These are phyloP conservation scores for Hippocampus zosterae DNA, from an alignment of 2,113 vertebrate species.

Conservation along the genomic window DNA sequence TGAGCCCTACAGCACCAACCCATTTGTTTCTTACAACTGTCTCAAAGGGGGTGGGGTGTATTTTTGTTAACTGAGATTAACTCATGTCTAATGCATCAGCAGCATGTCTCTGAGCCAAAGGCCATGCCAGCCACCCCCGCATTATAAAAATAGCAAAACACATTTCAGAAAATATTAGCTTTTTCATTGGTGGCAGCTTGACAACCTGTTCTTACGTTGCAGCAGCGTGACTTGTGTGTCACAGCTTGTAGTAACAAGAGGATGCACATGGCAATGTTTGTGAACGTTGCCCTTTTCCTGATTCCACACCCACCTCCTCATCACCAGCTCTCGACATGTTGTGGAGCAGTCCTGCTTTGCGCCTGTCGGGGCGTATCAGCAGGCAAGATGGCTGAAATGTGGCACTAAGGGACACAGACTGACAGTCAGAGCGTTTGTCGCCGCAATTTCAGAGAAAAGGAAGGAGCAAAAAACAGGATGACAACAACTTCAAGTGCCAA, in stretches of 20 bases:
- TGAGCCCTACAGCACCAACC: constrained; percentile 37
- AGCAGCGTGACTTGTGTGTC: constrained; percentile 46
- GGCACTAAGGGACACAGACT: constrained; percentile 39
- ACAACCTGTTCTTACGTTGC: constrained; percentile 58
- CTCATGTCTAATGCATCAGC: constrained; percentile 59
- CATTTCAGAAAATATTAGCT: constrained; percentile 61
- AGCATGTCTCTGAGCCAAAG: constrained; percentile 47
- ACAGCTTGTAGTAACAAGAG: constrained; percentile 37
- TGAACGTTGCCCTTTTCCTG: constrained; percentile 75
- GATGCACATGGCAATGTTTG: constrained; percentile 44
- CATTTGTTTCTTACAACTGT: constrained; percentile 45
- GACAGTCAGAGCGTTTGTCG: constrained; percentile 48
- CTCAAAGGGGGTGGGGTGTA: constrained; percentile 17
- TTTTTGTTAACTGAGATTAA: constrained; percentile 70
- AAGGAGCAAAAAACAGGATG: background rate
- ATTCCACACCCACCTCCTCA: constrained; percentile 76
- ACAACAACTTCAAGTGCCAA: background rate
- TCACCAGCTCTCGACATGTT: constrained; percentile 74
- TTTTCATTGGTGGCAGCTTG: constrained; percentile 59
- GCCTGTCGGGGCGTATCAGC: constrained; percentile 58
- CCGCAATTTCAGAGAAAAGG: constrained; percentile 13
- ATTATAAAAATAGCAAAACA: constrained; percentile 62
- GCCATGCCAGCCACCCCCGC: background rate
- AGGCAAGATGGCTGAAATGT: constrained; percentile 35
- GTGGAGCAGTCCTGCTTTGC: constrained; percentile 63